Evolutionary conservation across 2,797 vertebrate species (phyloP), one percentile per base, ranked within the genome.

Genomic region (Rhinoraja longicauda): DNA sequence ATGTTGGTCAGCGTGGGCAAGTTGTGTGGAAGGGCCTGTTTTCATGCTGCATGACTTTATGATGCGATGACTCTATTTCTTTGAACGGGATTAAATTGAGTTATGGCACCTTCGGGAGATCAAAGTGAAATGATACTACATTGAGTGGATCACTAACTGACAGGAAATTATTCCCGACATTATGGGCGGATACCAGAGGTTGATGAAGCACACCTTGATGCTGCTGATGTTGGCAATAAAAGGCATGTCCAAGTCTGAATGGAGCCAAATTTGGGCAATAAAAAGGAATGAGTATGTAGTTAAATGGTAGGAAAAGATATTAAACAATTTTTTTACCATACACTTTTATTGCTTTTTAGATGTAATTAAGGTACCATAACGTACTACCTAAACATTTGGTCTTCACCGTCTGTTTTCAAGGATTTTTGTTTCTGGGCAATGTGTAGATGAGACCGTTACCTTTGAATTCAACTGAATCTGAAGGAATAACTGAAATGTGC

Each of bases 71-170:
- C 1, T 45, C 45, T 1, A 12, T 70, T 90, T 72, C 19, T 36
- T 72, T 90, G 70, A 1, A 90, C 9, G 36, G 17, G 21, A 72
- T 75, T 73, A 53, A 91, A 73, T 92, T 73, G 90, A 92, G 73
- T 92, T 26, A 73, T 92, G 64, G n/a, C 88, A 91, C 88, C 10
- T 39, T 29, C 17, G 67, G 53, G 90, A 75, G 67, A 92, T 17
- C 67, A 73, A 2, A 73, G 72, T 5, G 29, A 92, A 75, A 53
- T 15, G 72, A 92, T 73, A 1, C 10, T 91, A 73, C 72, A 91
- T 1, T 45, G 12, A 73, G 39, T 45, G 67, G 21, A 91, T 59
- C 73, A 17, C 21, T 73, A 26, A 92, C 75, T 17, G 24, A 24
- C 70, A 75, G 26, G 70, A 53, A 53, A 26, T 15, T 36, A 21